A percentile compares a stretch with the other conserved stretches of the same genome.
phyloP scores from a whole-genome alignment of 1,140 invertebrate species.

The Ylistrum balloti region DNA sequence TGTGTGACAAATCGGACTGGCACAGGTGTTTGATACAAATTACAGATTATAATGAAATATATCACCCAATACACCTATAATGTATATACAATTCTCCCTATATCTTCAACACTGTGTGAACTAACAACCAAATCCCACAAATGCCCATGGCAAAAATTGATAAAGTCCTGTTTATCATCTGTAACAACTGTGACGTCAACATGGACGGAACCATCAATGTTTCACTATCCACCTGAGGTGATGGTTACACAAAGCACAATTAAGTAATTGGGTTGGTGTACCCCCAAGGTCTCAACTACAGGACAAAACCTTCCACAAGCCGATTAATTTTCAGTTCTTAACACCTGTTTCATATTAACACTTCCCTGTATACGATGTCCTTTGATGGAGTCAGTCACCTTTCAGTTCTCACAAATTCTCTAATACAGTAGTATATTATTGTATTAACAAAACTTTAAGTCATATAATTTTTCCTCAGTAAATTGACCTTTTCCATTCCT shows the following conservation, averaged over 20 bases:
- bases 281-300: background rate
- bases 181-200: background rate
- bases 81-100: background rate
- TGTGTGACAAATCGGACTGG: background rate
- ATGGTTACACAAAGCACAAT: background rate
- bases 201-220: background rate
- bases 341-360: background rate
- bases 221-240: background rate
- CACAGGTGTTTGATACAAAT: conserved; percentile 38
- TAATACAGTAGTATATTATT: background rate
- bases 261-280: background rate
- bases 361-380: background rate
- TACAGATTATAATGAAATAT: background rate
- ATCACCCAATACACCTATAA: background rate
- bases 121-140: background rate
- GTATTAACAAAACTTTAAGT: background rate
- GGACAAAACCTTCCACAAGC: background rate
- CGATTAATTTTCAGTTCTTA: background rate
- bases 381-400: background rate
- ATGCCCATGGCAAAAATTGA: background rate
- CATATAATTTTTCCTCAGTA: background rate
- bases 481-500: background rate
- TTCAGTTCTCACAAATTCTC: background rate
- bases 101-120: background rate
- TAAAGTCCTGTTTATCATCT: background rate